These are phyloP conservation scores for Rhinoderma darwinii DNA, from an alignment of 2,113 vertebrate genomes.

Conservation along the genomic window DNA sequence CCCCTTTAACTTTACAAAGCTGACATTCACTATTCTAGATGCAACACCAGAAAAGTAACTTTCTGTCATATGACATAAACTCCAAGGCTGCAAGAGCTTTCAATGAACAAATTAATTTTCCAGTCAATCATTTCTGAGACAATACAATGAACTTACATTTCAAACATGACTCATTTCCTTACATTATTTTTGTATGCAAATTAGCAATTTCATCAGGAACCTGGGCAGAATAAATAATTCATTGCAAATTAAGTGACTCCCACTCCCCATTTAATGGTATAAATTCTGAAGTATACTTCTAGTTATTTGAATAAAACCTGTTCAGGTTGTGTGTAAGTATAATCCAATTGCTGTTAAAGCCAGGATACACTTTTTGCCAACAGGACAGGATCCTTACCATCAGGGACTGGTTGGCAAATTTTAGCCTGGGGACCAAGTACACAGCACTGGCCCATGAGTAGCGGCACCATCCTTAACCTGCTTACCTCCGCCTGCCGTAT, in stretches of 20 bases:
- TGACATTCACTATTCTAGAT: not conserved
- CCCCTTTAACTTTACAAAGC: not conserved
- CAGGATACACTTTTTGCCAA: too few species aligned
- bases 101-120: slow-evolving; percentile 15
- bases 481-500: too few species aligned
- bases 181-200: slow-evolving; percentile 33
- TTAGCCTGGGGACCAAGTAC: too few species aligned
- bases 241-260: slow-evolving; percentile 14
- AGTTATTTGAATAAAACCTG: not conserved
- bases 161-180: slow-evolving; percentile 15
- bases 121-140: slow-evolving; percentile 31
- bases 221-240: slow-evolving; percentile 17
- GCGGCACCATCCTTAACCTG: too few species aligned
- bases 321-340: not conserved
- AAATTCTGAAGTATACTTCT: not conserved
- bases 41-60: not conserved
- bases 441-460: too few species aligned
- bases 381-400: too few species aligned
- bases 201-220: slow-evolving; percentile 25
- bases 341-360: not conserved
- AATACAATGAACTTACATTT: slow-evolving; percentile 24
- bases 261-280: not conserved
- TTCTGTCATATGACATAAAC: not conserved
- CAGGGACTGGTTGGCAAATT: too few species aligned
- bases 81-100: slow-evolving; percentile 3